Percentiles rank a stretch among this genome's conserved stretches.
These are phyloP conservation scores for Coccyzus lansbergi DNA, from an alignment of 2,797 vertebrate genomes.

Conservation along the genomic window DNA sequence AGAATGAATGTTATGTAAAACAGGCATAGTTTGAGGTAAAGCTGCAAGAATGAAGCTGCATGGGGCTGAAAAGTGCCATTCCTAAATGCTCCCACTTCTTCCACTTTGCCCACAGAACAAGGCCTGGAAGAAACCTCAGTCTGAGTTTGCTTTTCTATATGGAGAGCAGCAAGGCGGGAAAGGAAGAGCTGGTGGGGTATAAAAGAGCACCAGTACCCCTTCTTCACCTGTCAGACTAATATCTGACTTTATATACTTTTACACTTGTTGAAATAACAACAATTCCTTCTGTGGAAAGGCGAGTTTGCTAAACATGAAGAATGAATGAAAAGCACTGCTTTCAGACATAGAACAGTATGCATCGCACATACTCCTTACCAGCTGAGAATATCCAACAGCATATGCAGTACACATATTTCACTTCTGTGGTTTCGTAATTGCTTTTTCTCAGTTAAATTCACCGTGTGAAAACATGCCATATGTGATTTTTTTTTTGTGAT, in stretches of 20 bases:
- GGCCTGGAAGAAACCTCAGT: background rate
- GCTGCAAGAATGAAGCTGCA: background rate
- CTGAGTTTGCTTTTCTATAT: background rate
- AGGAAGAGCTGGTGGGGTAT: background rate
- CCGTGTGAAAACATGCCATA: background rate
- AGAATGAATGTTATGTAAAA: background rate
- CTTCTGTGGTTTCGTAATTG: background rate
- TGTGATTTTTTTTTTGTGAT: background rate
- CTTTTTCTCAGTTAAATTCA: background rate
- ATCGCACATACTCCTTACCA: background rate
- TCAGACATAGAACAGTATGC: background rate
- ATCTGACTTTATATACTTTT: background rate
- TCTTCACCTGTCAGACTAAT: background rate
- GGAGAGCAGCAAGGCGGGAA: background rate
- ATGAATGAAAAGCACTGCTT: background rate
- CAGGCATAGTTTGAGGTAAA: background rate
- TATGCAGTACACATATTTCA: background rate
- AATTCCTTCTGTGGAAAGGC: background rate
- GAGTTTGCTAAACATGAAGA: background rate
- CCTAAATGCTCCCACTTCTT: background rate
- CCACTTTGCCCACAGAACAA: background rate
- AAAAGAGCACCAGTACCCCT: background rate
- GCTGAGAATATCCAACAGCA: background rate
- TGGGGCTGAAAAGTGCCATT: background rate
- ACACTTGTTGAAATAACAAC: background rate